phyloP scores from a whole-genome alignment of 2,113 vertebrate species.

The Etheostoma cragini region DNA sequence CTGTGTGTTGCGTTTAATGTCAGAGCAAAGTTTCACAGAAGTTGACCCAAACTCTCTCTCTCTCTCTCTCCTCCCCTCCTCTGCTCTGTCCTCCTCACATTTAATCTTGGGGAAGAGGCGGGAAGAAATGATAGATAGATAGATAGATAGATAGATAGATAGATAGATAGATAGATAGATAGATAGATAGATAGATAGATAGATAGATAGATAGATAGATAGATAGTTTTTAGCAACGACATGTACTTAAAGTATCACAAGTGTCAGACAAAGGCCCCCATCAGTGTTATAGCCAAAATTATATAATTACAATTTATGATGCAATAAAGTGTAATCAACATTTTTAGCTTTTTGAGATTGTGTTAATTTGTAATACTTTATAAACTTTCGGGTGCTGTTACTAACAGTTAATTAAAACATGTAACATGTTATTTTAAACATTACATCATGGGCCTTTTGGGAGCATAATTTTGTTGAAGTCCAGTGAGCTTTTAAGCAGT shows the following conservation, averaged over 20 bases:
- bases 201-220: neutral
- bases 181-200: neutral
- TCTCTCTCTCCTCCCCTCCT: constrained; percentile 27
- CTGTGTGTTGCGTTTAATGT: constrained; percentile 34
- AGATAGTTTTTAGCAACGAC: neutral
- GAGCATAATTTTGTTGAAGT: neutral
- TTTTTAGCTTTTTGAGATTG: too few species aligned
- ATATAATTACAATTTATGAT: neutral
- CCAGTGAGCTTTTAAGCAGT: neutral
- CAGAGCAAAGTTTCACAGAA: constrained; percentile 65
- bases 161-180: constrained; percentile 35
- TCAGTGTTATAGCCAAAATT: too few species aligned
- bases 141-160: constrained; percentile 8
- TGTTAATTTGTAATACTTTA: too few species aligned
- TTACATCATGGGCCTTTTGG: neutral
- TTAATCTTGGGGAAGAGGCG: neutral
- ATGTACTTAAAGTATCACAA: too few species aligned
- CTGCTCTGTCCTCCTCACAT: neutral
- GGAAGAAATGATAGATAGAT: constrained; percentile 11
- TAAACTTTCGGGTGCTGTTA: too few species aligned
- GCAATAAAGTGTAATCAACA: neutral
- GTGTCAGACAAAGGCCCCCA: too few species aligned
- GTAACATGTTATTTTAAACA: neutral
- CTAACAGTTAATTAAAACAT: neutral
- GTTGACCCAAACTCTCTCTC: constrained; percentile 63